Evolutionary conservation across 2,888 invertebrate genomes (phyloP).

Genomic region (Tetheella fluctuosa): DNA sequence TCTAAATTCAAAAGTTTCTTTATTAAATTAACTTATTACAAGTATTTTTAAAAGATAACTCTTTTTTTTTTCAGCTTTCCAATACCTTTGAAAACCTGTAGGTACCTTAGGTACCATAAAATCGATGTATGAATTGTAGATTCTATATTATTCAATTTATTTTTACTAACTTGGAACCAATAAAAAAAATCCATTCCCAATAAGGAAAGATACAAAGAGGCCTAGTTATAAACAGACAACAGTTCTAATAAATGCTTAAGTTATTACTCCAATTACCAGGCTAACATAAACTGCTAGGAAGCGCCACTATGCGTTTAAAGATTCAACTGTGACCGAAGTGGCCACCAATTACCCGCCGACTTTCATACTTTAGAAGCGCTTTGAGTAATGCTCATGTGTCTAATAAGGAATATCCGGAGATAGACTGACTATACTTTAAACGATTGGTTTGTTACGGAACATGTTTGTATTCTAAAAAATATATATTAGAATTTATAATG

Average conservation of each 20-base stretch:
- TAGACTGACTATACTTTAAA: not conserved
- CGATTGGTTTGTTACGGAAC: not conserved
- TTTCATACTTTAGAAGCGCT: conserved; percentile 1
- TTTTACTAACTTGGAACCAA: too few species aligned
- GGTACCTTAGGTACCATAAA: too few species aligned
- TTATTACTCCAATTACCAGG: conserved; percentile 31
- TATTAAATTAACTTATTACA: too few species aligned
- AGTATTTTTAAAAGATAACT: too few species aligned
- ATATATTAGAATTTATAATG: too few species aligned
- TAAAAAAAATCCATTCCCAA: too few species aligned
- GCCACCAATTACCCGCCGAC: conserved; percentile 11
- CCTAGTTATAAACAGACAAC: not conserved
- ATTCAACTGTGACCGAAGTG: conserved; percentile 45
- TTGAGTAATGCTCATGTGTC: not conserved
- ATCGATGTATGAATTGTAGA: too few species aligned
- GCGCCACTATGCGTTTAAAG: conserved; percentile 41
- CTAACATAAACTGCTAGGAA: conserved; percentile 40
- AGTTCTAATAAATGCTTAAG: not conserved
- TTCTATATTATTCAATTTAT: too few species aligned
- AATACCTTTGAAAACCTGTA: too few species aligned
- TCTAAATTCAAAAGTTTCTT: too few species aligned
- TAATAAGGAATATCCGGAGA: not conserved
- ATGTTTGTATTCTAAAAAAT: not conserved
- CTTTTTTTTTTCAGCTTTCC: too few species aligned
- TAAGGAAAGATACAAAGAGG: not conserved